These are phyloP conservation scores for Vanessa tameamea DNA, from an alignment of 1,140 invertebrate genomes.

Conservation along the genomic window DNA sequence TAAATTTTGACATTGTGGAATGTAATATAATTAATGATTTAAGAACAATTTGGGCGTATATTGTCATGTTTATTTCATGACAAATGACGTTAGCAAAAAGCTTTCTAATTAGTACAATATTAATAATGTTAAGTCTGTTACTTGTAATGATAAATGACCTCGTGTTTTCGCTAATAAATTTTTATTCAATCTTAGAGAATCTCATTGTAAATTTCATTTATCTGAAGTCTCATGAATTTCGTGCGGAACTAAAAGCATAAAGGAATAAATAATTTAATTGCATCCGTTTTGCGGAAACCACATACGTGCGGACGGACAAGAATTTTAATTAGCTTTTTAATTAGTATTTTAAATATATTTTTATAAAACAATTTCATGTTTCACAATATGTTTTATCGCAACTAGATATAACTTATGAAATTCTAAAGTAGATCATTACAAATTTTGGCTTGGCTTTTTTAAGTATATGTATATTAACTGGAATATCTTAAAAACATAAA, in stretches of 20 bases:
- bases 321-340: conserved; percentile 15
- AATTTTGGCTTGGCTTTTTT: too few relatives aligned
- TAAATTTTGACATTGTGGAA: not conserved
- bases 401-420: not conserved
- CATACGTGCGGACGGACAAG: conserved; percentile 14
- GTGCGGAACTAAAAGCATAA: conserved; percentile 11
- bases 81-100: conserved; percentile 35
- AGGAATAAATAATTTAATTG: conserved; percentile 19
- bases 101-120: conserved; percentile 26
- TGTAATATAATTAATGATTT: conserved; percentile 20
- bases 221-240: conserved; percentile 15
- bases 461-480: too few relatives aligned
- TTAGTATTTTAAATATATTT: not conserved
- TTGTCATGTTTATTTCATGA: conserved; percentile 40
- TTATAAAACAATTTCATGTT: too few relatives aligned
- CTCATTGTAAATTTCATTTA: conserved; percentile 8
- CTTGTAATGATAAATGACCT: not conserved
- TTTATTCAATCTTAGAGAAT: not conserved
- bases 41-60: conserved; percentile 45
- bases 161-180: not conserved
- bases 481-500: too few relatives aligned
- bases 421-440: not conserved
- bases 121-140: conserved; percentile 21
- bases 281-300: conserved; percentile 12
- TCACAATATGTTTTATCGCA: too few relatives aligned